phyloP scores from a whole-genome alignment of 2,113 vertebrate species.

The Zosterops japonicus region DNA sequence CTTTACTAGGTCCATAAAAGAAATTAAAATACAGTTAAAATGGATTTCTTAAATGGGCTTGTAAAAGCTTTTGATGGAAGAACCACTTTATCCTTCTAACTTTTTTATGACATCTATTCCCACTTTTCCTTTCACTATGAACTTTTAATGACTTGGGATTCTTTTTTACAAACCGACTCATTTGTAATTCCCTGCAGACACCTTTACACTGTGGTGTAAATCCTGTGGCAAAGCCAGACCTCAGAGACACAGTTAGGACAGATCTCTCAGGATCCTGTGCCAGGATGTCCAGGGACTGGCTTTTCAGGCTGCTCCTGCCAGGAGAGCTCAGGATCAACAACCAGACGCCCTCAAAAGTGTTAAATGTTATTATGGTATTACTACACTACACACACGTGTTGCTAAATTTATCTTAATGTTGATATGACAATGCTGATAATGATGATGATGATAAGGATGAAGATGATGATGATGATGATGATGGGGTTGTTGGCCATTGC shows the following conservation, averaged over 20 bases:
- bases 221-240: neutral
- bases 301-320: neutral
- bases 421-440: neutral
- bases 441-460: neutral
- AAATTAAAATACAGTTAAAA: conserved; percentile 48
- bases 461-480: neutral
- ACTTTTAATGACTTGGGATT: neutral
- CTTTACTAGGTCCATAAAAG: conserved; percentile 46
- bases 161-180: neutral
- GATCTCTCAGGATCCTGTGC: neutral
- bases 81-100: conserved; percentile 39
- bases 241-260: neutral
- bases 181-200: neutral
- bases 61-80: conserved; percentile 32
- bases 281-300: fast-evolving
- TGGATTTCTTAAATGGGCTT: conserved; percentile 22
- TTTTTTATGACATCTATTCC: conserved; percentile 13
- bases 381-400: fast-evolving
- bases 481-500: neutral
- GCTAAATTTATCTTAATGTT: too few species aligned
- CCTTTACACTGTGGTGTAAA: fast-evolving
- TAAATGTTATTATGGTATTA: neutral
- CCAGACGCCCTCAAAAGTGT: fast-evolving
- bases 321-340: fast-evolving
- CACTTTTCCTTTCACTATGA: neutral